phyloP scores from a whole-genome alignment of 2,113 vertebrate genomes.

The Nansenia antarctica region DNA sequence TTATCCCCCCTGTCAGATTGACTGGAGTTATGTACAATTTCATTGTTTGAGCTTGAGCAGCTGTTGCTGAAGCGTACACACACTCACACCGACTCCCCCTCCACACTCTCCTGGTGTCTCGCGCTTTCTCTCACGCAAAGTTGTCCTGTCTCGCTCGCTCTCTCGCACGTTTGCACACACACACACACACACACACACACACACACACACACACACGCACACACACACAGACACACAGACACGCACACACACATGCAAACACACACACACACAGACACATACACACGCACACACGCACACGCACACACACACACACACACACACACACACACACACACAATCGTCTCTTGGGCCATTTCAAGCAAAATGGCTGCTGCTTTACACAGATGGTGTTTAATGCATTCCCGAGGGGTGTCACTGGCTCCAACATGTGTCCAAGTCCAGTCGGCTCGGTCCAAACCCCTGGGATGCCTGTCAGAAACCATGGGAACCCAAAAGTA shows the following conservation, averaged over 20 bases:
- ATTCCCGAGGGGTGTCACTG: slow-evolving; percentile 47
- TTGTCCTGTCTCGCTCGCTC: background rate
- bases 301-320: background rate
- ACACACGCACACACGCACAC: background rate
- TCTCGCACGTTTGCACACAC: background rate
- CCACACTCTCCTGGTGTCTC: background rate
- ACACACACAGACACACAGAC: background rate
- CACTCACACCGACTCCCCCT: background rate
- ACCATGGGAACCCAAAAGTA: no score
- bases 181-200: background rate
- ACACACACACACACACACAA: background rate
- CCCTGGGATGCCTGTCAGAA: no score
- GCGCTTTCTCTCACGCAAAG: background rate
- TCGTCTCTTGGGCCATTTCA: slow-evolving; percentile 33
- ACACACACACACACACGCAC: background rate
- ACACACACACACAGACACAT: background rate
- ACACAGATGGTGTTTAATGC: slow-evolving; percentile 43
- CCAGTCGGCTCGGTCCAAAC: no score
- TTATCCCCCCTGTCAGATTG: background rate
- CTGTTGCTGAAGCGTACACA: no score
- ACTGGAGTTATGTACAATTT: background rate
- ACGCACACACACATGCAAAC: background rate
- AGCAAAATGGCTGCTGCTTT: slow-evolving; percentile 38
- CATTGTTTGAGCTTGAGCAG: background rate
- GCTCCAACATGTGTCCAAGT: slow-evolving; percentile 48